Base-by-base conservation (phyloP, 2,113 vertebrate species). In the Rutilus rutilus region DNA sequence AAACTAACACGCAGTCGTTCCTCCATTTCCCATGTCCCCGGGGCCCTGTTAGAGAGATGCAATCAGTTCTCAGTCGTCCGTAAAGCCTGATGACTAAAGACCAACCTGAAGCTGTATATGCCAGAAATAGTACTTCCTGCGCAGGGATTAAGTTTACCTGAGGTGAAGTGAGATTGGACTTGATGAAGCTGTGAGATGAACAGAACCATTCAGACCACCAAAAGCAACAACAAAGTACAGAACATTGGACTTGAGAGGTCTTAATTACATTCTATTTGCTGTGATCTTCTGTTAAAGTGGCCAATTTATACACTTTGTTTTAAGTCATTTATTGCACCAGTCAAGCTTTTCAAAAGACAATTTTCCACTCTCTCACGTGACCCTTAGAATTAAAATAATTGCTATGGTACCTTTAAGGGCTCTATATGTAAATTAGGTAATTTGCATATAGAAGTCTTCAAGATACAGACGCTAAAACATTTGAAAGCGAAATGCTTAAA, bases 61-160 rank as follows among this genome's bases (percentile, higher is more conserved):
- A 54, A 83, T 83, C 81, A 73, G 81, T 25, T 57, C 65, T 69
- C 81, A 39, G 47, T 30, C 62, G 19, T 50, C 81, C 1, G 65
- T 54, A 71, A 83, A 83, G 19, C 47, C 65, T 23, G 33, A 57
- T 80, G 77, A 86, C 45, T 30, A 69, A 78, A 45, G 85, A 27
- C 50, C 42, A 69, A 59, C 64, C 47, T 80, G 52, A 73, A 21
- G 84, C 27, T 52, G 74, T 71, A 30, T 50, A 42, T 27, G 78
- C 54, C 57, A 73, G 50, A 73, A 54, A 77, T 42, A 60, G 76
- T 12, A 39, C 60, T 79, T 59, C 27, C 64, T 59, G 25, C 19
- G 75, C 15, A n/a, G 21, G 33, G 30, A 83, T 57, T 83, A 54
- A 25, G 21, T 83, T 30, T 42, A 57, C 50, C 47, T 82, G 45